Evolutionary conservation across 2,888 invertebrate species (phyloP).

Genomic region (Molorchus minor): DNA sequence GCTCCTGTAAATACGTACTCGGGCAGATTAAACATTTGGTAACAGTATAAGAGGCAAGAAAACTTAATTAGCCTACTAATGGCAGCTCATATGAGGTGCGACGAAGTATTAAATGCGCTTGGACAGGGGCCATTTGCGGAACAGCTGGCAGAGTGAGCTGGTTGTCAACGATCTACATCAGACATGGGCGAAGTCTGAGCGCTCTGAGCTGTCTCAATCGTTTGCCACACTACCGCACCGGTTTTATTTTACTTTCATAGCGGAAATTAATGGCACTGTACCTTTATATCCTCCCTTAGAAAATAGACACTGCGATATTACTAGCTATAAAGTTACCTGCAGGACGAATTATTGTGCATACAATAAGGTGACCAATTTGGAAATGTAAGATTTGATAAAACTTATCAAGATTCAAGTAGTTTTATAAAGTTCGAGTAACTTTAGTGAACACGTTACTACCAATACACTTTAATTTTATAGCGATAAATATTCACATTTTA

Average conservation of each 20-base stretch:
- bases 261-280: slow-evolving; percentile 13
- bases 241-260: slow-evolving; percentile 8
- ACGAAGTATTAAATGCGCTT: slow-evolving; percentile 58
- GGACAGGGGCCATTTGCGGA: slow-evolving; percentile 58
- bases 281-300: background rate
- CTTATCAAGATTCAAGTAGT: no score
- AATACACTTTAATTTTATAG: no score
- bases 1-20: background rate
- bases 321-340: no score
- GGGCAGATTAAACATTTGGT: slow-evolving; percentile 9
- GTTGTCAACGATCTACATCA: slow-evolving; percentile 29
- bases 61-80: slow-evolving; percentile 28
- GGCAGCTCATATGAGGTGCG: slow-evolving; percentile 50
- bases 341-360: no score
- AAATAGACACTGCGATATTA: slow-evolving; percentile 1
- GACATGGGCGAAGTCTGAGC: slow-evolving; percentile 6
- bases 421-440: no score
- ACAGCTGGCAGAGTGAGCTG: slow-evolving; percentile 50
- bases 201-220: background rate
- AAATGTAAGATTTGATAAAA: no score
- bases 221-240: slow-evolving; percentile 5
- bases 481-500: no score
- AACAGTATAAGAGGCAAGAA: slow-evolving; percentile 6
- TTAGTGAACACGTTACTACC: no score
- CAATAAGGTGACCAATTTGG: no score